Evolutionary conservation across 2,888 invertebrate genomes (phyloP), one percentile per base, ranked within the genome.

Genomic region (Muscina levida): DNA sequence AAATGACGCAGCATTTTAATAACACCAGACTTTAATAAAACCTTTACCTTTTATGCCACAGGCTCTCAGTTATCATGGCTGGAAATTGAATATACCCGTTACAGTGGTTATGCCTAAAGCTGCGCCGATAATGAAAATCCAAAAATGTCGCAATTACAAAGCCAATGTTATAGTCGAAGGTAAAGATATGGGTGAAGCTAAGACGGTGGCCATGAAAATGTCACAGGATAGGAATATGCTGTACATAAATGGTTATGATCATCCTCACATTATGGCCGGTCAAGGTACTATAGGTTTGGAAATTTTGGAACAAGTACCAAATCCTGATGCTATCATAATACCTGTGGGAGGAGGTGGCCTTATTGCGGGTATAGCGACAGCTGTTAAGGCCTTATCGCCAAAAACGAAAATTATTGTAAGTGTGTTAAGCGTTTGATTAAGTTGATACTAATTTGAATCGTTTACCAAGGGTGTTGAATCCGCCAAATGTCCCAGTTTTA

Each of bases 81-180:
- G 93, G 84, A 92, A 93, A 77, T 91, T 97, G 8, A 91, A 92
- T 48, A 92, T 96, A 24, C 94, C 95, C 0, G 93, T 94, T 0
- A 96, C 96, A 0, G 97, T 98, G 4, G 96, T 98, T n/a, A 98
- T 98, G 98, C 98, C 98, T 0, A 94, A 94, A 48, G 94, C 97
- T 0, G 98, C 98, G 0, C 98, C 98, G 0, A 95, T 98, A 76
- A 98, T 98, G 97, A 98, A 98, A 91, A 95, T 98, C 65, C 94
- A 96, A 87, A 94, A 95, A 82, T 98, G 98, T 88, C 93, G 94
- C 71, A 94, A 94, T 68, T 96, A 94, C 87, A 95, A 96, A 5
- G 98, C 98, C 0, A 93, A 93, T 62, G 97, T 98, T 6, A 93
- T 98, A 24, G 88, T 90, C 10, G 85, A 88, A 13, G 98, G 98